A percentile compares a stretch with the other conserved stretches of the same genome.
Conservation (phyloP, 1,140 invertebrate species). For the Aphelinus atriplicis region DNA sequence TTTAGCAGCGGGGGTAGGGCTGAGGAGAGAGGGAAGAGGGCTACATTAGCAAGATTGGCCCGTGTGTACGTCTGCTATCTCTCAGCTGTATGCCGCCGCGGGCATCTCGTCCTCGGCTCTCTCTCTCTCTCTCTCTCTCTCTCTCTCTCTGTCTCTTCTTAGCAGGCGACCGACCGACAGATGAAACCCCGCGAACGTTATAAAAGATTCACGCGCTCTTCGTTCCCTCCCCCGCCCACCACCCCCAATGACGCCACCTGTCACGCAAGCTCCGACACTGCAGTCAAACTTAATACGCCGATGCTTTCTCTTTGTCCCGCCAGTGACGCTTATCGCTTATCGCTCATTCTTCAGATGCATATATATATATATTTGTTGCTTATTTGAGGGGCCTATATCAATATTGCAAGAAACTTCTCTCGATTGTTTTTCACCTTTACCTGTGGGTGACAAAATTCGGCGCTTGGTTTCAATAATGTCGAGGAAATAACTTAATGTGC, state of each 20-base stretch:
- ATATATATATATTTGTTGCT: too few relatives aligned
- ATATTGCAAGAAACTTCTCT: too few relatives aligned
- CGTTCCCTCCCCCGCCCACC: constrained; percentile 18
- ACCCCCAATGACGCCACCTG: too few relatives aligned
- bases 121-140: background rate
- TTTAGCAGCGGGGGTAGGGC: constrained; percentile 48
- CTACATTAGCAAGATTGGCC: constrained; percentile 63
- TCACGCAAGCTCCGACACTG: too few relatives aligned
- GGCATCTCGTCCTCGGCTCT: too few relatives aligned
- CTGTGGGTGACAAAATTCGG: too few relatives aligned
- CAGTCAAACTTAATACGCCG: background rate
- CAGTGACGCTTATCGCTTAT: constrained; percentile 37
- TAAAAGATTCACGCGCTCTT: constrained; percentile 35
- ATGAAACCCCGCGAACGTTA: constrained; percentile 13
- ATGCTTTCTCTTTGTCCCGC: constrained; percentile 41
- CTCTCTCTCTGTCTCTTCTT: background rate
- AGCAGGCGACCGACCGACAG: background rate
- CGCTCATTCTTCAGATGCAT: too few relatives aligned
- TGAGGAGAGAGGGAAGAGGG: constrained; percentile 50
- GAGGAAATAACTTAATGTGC: too few relatives aligned
- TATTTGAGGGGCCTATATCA: too few relatives aligned
- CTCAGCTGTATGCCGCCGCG: background rate
- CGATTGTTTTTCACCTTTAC: too few relatives aligned
- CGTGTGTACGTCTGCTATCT: constrained; percentile 12
- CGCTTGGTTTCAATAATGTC: too few relatives aligned